Conservation (phyloP, 2,797 vertebrate species). For the Prunella strophiata region DNA sequence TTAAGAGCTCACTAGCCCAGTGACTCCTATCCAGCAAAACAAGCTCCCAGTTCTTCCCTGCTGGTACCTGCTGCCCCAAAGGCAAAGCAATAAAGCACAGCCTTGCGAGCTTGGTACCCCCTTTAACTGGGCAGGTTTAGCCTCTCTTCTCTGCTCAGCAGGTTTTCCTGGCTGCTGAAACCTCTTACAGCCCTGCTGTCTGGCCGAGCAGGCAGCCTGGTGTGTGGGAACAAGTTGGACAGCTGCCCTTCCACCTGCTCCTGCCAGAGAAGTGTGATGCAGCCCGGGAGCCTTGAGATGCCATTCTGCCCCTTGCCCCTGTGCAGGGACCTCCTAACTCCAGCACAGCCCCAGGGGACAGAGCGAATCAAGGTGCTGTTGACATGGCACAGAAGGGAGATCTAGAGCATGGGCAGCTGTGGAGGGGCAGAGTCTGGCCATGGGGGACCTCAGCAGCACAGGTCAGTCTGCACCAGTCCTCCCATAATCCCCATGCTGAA, state of each 20-base stretch:
- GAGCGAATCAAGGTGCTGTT: neutral
- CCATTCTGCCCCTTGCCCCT: neutral
- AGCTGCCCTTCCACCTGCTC: neutral
- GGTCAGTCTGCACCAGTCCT: neutral
- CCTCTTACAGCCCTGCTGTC: neutral
- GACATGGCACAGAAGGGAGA: rapidly evolving
- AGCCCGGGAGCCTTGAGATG: rapidly evolving
- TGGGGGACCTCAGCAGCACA: neutral
- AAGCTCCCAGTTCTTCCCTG: neutral
- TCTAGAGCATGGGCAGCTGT: neutral
- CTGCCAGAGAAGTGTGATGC: neutral
- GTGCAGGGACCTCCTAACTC: neutral
- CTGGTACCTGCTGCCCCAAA: neutral
- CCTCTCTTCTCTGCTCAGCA: neutral
- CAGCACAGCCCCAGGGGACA: neutral
- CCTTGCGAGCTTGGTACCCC: rapidly evolving
- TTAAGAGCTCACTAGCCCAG: neutral
- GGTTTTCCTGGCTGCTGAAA: neutral
- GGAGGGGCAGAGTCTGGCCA: neutral
- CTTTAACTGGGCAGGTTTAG: neutral
- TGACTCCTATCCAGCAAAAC: neutral
- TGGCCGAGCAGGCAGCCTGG: neutral
- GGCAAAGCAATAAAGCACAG: neutral
- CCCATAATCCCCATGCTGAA: neutral
- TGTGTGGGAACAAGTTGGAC: rapidly evolving